Percentiles rank a stretch among this genome's conserved stretches.
Conservation (phyloP, 2,797 vertebrate species). For the Melanotaenia boesemani region DNA sequence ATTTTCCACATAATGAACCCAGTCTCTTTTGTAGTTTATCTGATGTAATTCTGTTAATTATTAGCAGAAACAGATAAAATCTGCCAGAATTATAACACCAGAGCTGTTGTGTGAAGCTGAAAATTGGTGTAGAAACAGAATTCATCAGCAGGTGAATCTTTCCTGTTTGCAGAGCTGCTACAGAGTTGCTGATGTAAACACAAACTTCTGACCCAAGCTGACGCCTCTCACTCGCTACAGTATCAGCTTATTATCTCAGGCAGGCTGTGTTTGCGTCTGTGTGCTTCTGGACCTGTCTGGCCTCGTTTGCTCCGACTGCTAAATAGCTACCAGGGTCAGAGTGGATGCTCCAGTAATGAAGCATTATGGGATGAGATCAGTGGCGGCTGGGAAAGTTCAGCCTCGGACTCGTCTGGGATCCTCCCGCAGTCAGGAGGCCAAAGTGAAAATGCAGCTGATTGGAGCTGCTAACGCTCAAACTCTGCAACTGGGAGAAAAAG, state of each 20-base stretch:
- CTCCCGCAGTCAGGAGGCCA: conserved; percentile 31
- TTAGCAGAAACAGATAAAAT: too few species aligned
- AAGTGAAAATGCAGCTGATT: conserved; percentile 32
- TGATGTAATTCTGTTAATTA: too few species aligned
- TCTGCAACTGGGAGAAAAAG: neutral
- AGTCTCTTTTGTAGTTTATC: neutral
- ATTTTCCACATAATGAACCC: too few species aligned
- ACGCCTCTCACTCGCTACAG: conserved; percentile 2
- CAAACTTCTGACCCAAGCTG: conserved; percentile 26
- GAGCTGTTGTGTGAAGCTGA: too few species aligned
- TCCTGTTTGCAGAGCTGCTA: conserved; percentile 35
- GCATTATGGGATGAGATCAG: conserved; percentile 62
- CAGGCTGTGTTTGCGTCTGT: conserved; percentile 12
- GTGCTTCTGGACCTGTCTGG: conserved; percentile 34
- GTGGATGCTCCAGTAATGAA: conserved; percentile 56
- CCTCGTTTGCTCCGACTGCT: conserved; percentile 27
- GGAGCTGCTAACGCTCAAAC: conserved; percentile 18
- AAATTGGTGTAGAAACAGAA: neutral
- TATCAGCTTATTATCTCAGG: conserved; percentile 31
- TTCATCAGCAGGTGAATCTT: conserved; percentile 4
- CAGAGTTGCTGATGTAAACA: conserved; percentile 43
- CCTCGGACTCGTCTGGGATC: conserved; percentile 9
- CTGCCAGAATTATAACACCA: too few species aligned
- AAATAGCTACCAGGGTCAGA: conserved; percentile 52
- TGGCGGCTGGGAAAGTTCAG: conserved; percentile 8